These are phyloP conservation scores for Dicyrtoma fusca DNA, from an alignment of 2,888 invertebrate species.

Conservation along the genomic window DNA sequence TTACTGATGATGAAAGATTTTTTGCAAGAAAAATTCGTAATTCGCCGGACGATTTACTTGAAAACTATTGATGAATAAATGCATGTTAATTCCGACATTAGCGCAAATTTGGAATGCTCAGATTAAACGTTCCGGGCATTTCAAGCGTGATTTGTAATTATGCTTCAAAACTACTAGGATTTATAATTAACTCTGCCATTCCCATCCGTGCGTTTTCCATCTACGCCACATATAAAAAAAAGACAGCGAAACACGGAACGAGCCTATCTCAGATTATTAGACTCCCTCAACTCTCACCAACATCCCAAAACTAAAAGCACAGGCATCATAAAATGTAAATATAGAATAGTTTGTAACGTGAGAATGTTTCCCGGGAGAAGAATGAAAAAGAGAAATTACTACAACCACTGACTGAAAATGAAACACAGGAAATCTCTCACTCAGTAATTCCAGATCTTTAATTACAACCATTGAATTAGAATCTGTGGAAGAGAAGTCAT, in stretches of 20 bases:
- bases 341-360: slow-evolving; percentile 22
- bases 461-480: slow-evolving; percentile 23
- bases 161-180: too few relatives aligned
- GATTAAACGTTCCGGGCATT: too few relatives aligned
- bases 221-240: not conserved
- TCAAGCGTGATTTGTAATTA: too few relatives aligned
- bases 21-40: not conserved
- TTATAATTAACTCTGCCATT: too few relatives aligned
- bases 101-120: too few relatives aligned
- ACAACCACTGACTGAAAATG: not conserved
- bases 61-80: too few relatives aligned
- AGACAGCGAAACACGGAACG: not conserved
- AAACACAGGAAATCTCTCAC: slow-evolving; percentile 11
- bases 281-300: too few relatives aligned
- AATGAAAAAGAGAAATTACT: slow-evolving; percentile 21
- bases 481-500: slow-evolving; percentile 6
- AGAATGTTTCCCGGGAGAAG: slow-evolving; percentile 34
- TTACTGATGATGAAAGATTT: too few relatives aligned
- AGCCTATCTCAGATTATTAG: not conserved
- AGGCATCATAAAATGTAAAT: not conserved
- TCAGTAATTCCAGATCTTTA: slow-evolving; percentile 8
- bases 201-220: too few relatives aligned
- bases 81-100: too few relatives aligned
- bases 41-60: too few relatives aligned
- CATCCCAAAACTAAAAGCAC: too few relatives aligned